These are phyloP conservation scores for Ciconia nigra DNA, from an alignment of 2,797 vertebrate genomes.

Conservation along the genomic window DNA sequence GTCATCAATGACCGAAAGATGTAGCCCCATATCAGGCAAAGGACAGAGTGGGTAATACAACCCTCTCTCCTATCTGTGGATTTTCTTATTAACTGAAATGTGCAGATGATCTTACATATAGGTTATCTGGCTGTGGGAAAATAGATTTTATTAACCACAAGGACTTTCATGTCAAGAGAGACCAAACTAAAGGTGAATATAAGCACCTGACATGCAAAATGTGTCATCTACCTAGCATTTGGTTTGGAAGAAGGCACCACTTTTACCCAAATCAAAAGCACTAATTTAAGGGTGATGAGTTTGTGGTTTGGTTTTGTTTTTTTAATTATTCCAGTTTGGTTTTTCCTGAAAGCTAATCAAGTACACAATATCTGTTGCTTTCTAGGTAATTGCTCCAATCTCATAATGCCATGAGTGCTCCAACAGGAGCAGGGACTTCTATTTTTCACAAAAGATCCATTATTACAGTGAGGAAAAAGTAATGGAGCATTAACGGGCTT, in stretches of 20 bases:
- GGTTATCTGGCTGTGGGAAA: neutral
- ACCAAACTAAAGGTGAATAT: neutral
- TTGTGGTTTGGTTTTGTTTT: neutral
- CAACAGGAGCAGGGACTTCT: neutral
- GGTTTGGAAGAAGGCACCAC: neutral
- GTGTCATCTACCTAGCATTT: neutral
- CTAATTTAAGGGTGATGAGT: neutral
- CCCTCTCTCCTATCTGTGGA: neutral
- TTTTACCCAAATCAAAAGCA: neutral
- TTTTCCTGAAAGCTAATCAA: neutral
- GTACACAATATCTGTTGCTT: neutral
- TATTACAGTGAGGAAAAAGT: neutral
- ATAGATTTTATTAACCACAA: neutral
- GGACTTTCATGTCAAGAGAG: neutral
- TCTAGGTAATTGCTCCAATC: neutral
- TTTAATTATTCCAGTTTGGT: neutral
- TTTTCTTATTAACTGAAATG: neutral
- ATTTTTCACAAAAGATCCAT: neutral
- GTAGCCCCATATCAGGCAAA: neutral
- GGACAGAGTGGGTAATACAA: neutral
- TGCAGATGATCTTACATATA: neutral
- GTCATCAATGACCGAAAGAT: fast-evolving
- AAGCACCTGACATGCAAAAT: neutral
- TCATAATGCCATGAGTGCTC: neutral
- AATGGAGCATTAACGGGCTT: neutral